A percentile compares a stretch with the other conserved stretches of the same genome.
phyloP scores from a whole-genome alignment of 2,797 vertebrate species.

The Vultur gryphus region DNA sequence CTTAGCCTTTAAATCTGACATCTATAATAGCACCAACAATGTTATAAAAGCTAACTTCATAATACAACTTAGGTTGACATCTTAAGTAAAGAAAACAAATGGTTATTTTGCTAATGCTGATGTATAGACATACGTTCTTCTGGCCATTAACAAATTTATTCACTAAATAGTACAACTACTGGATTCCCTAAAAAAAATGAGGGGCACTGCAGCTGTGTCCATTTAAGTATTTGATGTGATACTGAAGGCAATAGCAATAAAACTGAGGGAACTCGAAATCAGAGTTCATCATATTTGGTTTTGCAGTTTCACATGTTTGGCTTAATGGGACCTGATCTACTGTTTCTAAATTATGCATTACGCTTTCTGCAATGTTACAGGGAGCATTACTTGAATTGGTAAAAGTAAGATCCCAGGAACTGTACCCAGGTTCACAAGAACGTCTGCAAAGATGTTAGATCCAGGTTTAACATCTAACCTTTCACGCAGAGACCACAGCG shows the following conservation, averaged over 20 bases:
- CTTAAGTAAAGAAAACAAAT: not conserved
- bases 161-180: not conserved
- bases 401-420: not conserved
- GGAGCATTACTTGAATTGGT: not conserved
- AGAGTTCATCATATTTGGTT: not conserved
- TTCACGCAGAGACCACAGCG: not conserved
- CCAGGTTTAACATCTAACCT: not conserved
- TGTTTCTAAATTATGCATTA: not conserved
- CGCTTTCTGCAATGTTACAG: no score
- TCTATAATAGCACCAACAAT: rapidly evolving
- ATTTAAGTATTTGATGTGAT: not conserved
- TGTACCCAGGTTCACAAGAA: no score
- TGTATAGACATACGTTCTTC: no score
- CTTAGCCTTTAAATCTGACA: not conserved
- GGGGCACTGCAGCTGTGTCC: not conserved
- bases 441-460: not conserved
- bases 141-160: not conserved
- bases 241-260: not conserved
- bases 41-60: not conserved
- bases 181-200: not conserved
- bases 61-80: not conserved
- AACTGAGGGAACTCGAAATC: not conserved
- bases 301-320: not conserved
- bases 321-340: not conserved
- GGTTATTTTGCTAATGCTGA: not conserved